Evolutionary conservation across 1,140 invertebrate genomes (phyloP).

Genomic region (Platorchestia sp.): DNA sequence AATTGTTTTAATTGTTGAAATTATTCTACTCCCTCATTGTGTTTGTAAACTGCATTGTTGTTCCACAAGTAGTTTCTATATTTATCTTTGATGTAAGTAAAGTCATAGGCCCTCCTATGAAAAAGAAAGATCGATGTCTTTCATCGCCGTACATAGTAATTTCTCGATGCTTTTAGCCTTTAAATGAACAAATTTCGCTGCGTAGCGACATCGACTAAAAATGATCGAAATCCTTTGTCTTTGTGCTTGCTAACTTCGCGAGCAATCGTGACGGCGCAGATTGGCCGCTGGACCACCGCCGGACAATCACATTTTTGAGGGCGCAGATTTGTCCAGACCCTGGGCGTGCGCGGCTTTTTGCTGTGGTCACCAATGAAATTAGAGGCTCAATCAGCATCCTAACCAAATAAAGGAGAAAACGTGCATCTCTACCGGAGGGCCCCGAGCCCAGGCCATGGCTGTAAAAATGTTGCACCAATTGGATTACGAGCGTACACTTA

Average conservation of each 20-base stretch:
- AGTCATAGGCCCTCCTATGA: background rate
- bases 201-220: background rate
- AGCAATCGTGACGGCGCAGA: constrained; percentile 11
- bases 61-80: too few species aligned
- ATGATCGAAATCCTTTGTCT: constrained; percentile 36
- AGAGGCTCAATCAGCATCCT: constrained; percentile 53
- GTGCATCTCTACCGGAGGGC: background rate
- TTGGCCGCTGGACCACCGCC: background rate
- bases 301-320: constrained; percentile 43
- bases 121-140: background rate
- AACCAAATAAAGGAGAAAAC: constrained; percentile 48
- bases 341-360: background rate
- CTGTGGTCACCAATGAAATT: constrained; percentile 55
- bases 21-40: too few species aligned
- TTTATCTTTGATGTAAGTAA: background rate
- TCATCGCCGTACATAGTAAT: background rate
- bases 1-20: too few species aligned
- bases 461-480: constrained; percentile 9
- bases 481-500: background rate
- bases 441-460: background rate
- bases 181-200: background rate
- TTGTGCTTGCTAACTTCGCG: constrained; percentile 36
- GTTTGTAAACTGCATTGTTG: too few species aligned
- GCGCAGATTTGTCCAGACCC: constrained; percentile 42
- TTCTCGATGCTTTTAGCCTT: background rate